These are phyloP conservation scores for Didymodactylos carnosus DNA, from an alignment of 2,888 invertebrate species.

Conservation along the genomic window DNA sequence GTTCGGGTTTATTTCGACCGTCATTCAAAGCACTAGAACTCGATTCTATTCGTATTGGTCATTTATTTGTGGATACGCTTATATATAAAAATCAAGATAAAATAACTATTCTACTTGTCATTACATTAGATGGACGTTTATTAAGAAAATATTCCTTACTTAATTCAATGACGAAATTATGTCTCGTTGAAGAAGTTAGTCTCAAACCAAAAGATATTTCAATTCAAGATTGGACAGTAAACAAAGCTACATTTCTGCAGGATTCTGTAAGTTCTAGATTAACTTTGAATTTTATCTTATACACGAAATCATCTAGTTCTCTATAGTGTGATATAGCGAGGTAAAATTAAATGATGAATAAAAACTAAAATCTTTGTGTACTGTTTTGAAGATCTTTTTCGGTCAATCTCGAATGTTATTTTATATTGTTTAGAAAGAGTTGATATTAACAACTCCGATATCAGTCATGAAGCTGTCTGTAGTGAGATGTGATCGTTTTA, in stretches of 20 bases:
- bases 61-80: slow-evolving; percentile 57
- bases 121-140: slow-evolving; percentile 52
- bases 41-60: slow-evolving; percentile 16
- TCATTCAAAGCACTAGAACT: neutral
- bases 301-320: neutral
- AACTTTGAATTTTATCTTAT: neutral
- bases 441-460: slow-evolving; percentile 53
- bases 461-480: slow-evolving; percentile 53
- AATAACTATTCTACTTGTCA: slow-evolving; percentile 59
- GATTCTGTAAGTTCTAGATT: neutral
- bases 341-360: neutral
- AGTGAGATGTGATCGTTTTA: slow-evolving; percentile 56
- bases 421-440: slow-evolving; percentile 41
- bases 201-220: slow-evolving; percentile 14
- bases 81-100: slow-evolving; percentile 47
- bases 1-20: neutral
- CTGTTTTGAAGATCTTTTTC: too few relatives aligned
- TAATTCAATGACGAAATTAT: slow-evolving; percentile 50
- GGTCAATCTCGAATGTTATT: too few relatives aligned
- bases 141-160: slow-evolving; percentile 55
- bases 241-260: neutral
- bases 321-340: neutral
- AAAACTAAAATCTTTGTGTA: neutral
- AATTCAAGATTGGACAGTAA: neutral
- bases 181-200: slow-evolving; percentile 65